Evolutionary conservation across 1,140 invertebrate species (phyloP).

Genomic region (Bombus polaris): DNA sequence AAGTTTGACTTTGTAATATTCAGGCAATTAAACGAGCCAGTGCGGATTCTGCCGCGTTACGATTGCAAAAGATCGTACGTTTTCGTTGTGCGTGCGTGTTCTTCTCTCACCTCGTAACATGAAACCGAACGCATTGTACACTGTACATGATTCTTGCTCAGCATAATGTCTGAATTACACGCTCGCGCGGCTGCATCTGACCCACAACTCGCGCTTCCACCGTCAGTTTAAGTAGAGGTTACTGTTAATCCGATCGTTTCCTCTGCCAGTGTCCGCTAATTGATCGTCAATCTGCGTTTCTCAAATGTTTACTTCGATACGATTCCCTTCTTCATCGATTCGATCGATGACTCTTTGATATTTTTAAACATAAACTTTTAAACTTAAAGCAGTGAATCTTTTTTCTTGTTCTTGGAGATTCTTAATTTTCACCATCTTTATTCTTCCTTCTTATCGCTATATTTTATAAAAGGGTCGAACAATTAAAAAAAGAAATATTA

Average conservation of each 20-base stretch:
- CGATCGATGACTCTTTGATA: not conserved
- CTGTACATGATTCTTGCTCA: constrained; percentile 52
- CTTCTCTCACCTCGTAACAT: constrained; percentile 65
- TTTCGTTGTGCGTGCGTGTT: constrained; percentile 23
- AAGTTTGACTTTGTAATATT: not conserved
- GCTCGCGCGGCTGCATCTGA: constrained; percentile 54
- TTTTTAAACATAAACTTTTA: no score
- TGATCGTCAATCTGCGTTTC: not conserved
- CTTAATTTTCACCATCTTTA: no score
- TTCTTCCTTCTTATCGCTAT: no score
- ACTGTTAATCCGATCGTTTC: not conserved
- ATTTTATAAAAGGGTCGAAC: no score
- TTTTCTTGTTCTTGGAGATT: no score
- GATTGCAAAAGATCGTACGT: constrained; percentile 42
- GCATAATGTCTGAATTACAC: constrained; percentile 69
- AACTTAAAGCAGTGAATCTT: no score
- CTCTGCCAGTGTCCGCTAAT: not conserved
- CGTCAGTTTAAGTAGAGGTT: constrained; percentile 2
- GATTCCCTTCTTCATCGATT: not conserved
- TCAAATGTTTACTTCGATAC: not conserved
- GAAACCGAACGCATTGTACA: constrained; percentile 69
- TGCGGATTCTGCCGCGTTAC: not conserved
- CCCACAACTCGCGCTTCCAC: constrained; percentile 20
- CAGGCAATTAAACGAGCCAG: not conserved
- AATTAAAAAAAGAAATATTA: no score